phyloP scores from a whole-genome alignment of 2,888 invertebrate species.

The Dasysyrphus albostriatus region DNA sequence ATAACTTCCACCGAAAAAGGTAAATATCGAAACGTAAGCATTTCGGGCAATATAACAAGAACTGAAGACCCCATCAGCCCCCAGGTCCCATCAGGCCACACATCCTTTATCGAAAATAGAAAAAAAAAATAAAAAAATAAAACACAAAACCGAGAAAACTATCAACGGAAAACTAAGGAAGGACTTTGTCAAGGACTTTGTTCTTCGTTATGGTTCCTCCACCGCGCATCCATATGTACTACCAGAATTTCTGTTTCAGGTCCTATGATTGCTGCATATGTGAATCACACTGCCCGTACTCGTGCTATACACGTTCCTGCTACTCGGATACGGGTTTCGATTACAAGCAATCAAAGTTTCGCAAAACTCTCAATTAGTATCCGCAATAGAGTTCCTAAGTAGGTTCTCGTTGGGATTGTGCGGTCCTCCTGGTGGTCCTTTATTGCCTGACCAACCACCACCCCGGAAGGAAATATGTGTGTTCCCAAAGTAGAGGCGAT shows the following conservation, averaged over 20 bases:
- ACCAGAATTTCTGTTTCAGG: not conserved
- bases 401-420: conserved; percentile 47
- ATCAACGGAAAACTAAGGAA: conserved; percentile 32
- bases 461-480: conserved; percentile 53
- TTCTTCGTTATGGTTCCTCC: not conserved
- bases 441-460: conserved; percentile 38
- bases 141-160: conserved; percentile 26
- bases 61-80: not conserved
- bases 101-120: conserved; percentile 10
- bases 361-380: conserved; percentile 73
- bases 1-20: conserved; percentile 67
- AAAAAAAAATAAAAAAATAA: too few relatives aligned
- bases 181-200: conserved; percentile 53
- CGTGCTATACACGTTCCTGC: conserved; percentile 39
- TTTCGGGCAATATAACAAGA: conserved; percentile 39
- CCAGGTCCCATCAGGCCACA: not conserved
- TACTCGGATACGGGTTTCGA: conserved; percentile 55
- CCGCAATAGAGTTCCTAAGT: conserved; percentile 69
- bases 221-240: not conserved
- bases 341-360: conserved; percentile 69
- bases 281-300: not conserved
- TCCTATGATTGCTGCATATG: conserved; percentile 22
- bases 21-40: conserved; percentile 67
- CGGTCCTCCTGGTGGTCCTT: conserved; percentile 45
- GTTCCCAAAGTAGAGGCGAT: conserved; percentile 17